Percentiles rank a stretch among this genome's conserved stretches.
These are phyloP conservation scores for Poeciliopsis occidentalis DNA, from an alignment of 2,113 vertebrate species.

Conservation along the genomic window DNA sequence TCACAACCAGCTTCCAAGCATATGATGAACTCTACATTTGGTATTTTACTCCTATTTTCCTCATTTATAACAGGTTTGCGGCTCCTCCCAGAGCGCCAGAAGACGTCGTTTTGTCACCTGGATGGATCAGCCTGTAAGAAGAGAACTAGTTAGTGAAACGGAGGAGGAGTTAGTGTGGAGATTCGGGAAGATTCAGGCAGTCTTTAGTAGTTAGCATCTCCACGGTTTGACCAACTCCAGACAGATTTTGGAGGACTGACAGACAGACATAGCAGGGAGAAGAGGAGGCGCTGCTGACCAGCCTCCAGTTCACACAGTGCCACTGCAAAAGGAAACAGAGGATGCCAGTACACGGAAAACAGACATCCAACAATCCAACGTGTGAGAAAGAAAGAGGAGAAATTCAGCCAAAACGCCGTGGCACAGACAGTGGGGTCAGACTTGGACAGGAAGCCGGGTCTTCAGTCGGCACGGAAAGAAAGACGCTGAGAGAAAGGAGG, in stretches of 20 bases:
- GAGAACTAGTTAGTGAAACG: constrained; percentile 60
- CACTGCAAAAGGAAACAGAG: constrained; percentile 45
- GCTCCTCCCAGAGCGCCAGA: constrained; percentile 26
- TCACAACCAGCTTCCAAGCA: constrained; percentile 5
- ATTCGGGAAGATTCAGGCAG: constrained; percentile 51
- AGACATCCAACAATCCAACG: constrained; percentile 48
- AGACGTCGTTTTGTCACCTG: constrained; percentile 50
- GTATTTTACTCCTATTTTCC: background rate
- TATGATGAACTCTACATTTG: constrained; percentile 4
- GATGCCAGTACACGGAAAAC: constrained; percentile 49
- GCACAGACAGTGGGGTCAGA: constrained; percentile 51
- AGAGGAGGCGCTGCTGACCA: constrained; percentile 34
- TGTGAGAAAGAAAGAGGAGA: constrained; percentile 27
- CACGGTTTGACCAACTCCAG: constrained; percentile 55
- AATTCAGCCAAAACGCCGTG: constrained; percentile 58
- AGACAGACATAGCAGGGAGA: constrained; percentile 37
- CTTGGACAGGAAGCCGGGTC: constrained; percentile 49
- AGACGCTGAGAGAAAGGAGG: constrained; percentile 31
- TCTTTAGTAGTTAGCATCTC: constrained; percentile 54
- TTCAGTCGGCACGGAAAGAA: constrained; percentile 38
- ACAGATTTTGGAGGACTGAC: constrained; percentile 48
- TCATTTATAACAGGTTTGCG: constrained; percentile 9
- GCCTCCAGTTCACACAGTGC: constrained; percentile 58
- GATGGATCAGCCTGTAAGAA: constrained; percentile 55
- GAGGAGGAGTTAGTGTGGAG: constrained; percentile 65